Evolutionary conservation across 2,888 invertebrate species (phyloP).

Genomic region (Cheilosia scutellata): DNA sequence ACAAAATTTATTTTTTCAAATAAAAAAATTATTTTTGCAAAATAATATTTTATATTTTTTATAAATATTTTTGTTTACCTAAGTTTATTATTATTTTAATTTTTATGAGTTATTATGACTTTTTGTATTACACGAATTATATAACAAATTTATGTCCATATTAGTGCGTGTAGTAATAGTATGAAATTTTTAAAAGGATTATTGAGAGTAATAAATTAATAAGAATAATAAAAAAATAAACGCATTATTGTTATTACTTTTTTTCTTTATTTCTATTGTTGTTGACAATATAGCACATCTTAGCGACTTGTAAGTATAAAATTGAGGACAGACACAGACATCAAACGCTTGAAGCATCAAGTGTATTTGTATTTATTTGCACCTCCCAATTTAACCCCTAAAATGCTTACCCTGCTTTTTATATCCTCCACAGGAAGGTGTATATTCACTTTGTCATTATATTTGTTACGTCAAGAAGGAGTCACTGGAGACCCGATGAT

Average conservation of each 20-base stretch:
- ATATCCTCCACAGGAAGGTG: no score
- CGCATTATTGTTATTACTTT: neutral
- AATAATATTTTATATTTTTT: conserved; percentile 32
- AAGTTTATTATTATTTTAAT: conserved; percentile 43
- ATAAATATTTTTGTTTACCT: conserved; percentile 12
- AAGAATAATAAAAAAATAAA: conserved; percentile 15
- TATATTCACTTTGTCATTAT: no score
- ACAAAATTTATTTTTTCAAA: conserved; percentile 10
- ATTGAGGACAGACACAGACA: no score
- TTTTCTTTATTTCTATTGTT: neutral
- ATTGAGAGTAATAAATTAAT: conserved; percentile 66
- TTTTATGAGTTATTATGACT: conserved; percentile 37
- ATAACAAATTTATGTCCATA: conserved; percentile 68
- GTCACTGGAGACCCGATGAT: no score
- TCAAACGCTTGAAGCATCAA: no score
- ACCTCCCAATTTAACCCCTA: no score
- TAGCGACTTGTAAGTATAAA: no score
- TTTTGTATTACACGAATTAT: conserved; percentile 51
- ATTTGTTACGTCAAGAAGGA: no score
- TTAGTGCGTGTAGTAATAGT: conserved; percentile 57
- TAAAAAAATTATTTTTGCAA: conserved; percentile 7
- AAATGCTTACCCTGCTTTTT: no score
- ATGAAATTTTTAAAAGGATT: conserved; percentile 52
- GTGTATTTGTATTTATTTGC: no score
- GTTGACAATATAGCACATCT: neutral